Conservation (phyloP, 2,888 invertebrate species). For the Sesia apiformis region DNA sequence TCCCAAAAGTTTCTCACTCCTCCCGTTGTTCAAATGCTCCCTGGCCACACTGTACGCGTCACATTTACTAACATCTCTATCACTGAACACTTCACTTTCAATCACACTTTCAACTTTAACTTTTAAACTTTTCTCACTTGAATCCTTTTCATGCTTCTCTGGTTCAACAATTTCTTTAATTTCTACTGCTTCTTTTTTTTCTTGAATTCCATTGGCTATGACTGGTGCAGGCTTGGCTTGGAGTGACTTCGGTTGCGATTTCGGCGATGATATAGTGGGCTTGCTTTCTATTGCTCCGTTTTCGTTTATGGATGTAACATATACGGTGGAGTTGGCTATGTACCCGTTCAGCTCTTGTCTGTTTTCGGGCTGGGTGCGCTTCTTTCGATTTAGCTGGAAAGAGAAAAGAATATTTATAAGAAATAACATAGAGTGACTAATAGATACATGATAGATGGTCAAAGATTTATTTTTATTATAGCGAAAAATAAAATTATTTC, state of each 20-base stretch:
- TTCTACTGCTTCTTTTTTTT: conserved; percentile 35
- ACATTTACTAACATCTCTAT: conserved; percentile 61
- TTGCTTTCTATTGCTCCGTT: conserved; percentile 66
- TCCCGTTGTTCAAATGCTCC: conserved; percentile 76
- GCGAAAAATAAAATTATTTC: too few relatives aligned
- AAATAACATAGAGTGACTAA: conserved; percentile 15
- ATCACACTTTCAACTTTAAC: conserved; percentile 36
- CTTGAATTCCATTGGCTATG: conserved; percentile 56
- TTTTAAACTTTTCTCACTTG: conserved; percentile 54
- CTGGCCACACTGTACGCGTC: conserved; percentile 58
- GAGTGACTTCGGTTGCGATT: conserved; percentile 57
- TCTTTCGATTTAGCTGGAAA: conserved; percentile 78
- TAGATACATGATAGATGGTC: too few relatives aligned
- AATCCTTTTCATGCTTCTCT: conserved; percentile 58
- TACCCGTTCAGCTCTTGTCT: conserved; percentile 83
- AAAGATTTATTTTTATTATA: too few relatives aligned
- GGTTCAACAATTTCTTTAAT: conserved; percentile 33
- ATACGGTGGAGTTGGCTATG: conserved; percentile 87
- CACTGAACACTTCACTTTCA: conserved; percentile 51
- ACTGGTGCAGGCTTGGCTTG: conserved; percentile 63
- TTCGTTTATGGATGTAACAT: conserved; percentile 83
- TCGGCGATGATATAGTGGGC: conserved; percentile 63
- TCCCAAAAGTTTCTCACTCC: conserved; percentile 83
- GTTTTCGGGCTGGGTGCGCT: conserved; percentile 67
- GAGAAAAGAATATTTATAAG: conserved; percentile 76